Evolutionary conservation across 2,888 invertebrate species (phyloP).

Genomic region (Macaria notata): DNA sequence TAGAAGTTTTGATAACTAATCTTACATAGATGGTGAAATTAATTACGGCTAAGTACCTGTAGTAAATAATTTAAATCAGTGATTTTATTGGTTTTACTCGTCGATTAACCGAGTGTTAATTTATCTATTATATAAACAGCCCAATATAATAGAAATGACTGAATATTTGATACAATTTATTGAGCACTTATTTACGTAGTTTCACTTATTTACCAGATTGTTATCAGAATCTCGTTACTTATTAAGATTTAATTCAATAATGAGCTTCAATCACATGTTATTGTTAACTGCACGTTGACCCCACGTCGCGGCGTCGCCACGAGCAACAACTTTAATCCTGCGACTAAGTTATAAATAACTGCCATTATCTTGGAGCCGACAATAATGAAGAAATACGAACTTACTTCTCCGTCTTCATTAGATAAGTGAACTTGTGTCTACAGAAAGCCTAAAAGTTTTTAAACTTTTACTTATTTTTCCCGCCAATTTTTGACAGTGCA

Average conservation of each 20-base stretch:
- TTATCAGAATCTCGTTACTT: no score
- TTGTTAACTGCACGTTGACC: conserved; percentile 47
- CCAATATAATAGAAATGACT: no score
- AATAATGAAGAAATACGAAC: conserved; percentile 44
- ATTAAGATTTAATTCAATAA: background rate
- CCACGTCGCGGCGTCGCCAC: conserved; percentile 33
- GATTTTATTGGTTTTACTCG: no score
- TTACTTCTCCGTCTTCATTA: conserved; percentile 38
- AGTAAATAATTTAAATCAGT: no score
- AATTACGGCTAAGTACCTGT: no score
- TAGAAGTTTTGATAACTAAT: no score
- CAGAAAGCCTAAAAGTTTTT: background rate
- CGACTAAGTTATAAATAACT: conserved; percentile 26
- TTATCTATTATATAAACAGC: no score
- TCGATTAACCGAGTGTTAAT: no score
- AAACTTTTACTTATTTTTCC: background rate
- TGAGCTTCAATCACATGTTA: conserved; percentile 26
- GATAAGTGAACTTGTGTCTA: conserved; percentile 47
- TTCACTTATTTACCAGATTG: no score
- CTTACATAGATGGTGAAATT: no score
- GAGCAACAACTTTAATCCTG: conserved; percentile 37
- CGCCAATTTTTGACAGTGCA: background rate
- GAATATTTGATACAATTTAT: no score
- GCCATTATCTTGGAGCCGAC: conserved; percentile 59
- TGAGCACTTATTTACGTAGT: no score